Base-by-base conservation (phyloP, 1,140 invertebrate genomes). In the Belonocnema kinseyi region DNA sequence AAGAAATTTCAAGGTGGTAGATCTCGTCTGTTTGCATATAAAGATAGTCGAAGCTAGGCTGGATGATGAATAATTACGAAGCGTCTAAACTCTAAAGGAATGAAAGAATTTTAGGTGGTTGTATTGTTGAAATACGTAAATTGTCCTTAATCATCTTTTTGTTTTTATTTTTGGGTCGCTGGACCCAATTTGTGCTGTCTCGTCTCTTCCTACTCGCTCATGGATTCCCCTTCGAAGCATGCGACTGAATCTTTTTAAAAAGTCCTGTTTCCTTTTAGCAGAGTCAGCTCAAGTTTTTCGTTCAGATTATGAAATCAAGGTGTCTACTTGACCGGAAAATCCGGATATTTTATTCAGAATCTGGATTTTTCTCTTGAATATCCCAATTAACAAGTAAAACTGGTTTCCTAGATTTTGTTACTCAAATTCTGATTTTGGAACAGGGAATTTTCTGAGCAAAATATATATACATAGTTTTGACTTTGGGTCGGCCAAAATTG, bases 111-210 rank as follows among this genome's bases (percentile, higher is more conserved):
- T 66, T 40, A 66, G 33, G 26, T 66, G 33, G 21, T 54, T 66
- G 61, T 33, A 66, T 40, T 66, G 61, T 66, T 66, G 61, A 66
- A 40, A 66, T 66, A 66, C 61, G 61, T 66, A 66, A 46, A 40
- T 66, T 66, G 33, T 46, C 61, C 6, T 66, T 66, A 21, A 66
- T 8, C 16, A 66, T 66, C 46, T 66, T 13, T 66, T 26, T n/a
- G n/a, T n/a, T n/a, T n/a, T n/a, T n/a, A n/a, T n/a, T 26, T 26
- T 66, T 7, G 61, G 61, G 61, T 66, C 61, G 61, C 33, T 21
- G 61, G 61, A 21, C 21, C 61, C 61, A 40, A 66, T 66, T 66
- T 66, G 61, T 66, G 33, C 26, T 66, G 61, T 66, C 61, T 66
- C 61, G 61, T 66, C 58, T 40, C 61, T 66, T 66, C 26, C 61